These are phyloP conservation scores for Cryptosula pallasiana DNA, from an alignment of 2,888 invertebrate genomes.

Conservation along the genomic window DNA sequence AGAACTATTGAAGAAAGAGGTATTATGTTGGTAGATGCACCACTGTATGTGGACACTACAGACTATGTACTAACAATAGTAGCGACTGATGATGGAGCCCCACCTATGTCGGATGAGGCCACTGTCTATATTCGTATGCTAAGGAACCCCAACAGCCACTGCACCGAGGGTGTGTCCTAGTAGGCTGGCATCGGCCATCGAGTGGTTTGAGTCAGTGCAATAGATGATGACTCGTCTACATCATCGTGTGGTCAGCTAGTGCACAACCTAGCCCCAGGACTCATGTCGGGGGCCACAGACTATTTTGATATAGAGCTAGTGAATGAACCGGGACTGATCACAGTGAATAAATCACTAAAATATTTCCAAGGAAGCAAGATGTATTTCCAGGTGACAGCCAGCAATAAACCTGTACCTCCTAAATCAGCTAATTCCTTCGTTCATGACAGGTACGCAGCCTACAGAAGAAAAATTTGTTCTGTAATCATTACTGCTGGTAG, in stretches of 20 bases:
- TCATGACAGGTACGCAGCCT: neutral
- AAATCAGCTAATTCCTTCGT: neutral
- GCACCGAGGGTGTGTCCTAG: neutral
- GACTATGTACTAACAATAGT: slow-evolving; percentile 14
- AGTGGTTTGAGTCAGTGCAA: neutral
- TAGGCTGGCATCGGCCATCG: slow-evolving; percentile 3
- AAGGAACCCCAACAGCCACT: slow-evolving; percentile 10
- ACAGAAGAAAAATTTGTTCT: no score
- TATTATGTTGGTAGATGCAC: neutral
- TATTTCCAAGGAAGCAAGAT: neutral
- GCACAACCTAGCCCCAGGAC: slow-evolving; percentile 3
- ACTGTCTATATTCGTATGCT: neutral
- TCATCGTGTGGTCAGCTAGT: neutral
- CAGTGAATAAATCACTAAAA: neutral
- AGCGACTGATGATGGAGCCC: neutral
- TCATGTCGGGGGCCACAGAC: neutral
- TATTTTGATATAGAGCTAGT: neutral
- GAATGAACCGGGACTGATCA: slow-evolving; percentile 13
- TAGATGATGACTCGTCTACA: neutral
- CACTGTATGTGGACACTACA: neutral
- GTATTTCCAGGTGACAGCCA: neutral
- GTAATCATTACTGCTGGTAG: no score
- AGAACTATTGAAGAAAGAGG: neutral
- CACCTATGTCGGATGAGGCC: neutral
- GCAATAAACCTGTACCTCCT: neutral